A percentile compares a stretch with the other conserved stretches of the same genome.
Conservation (phyloP, 1,140 invertebrate genomes). For the Zaprionus tsacasi region DNA sequence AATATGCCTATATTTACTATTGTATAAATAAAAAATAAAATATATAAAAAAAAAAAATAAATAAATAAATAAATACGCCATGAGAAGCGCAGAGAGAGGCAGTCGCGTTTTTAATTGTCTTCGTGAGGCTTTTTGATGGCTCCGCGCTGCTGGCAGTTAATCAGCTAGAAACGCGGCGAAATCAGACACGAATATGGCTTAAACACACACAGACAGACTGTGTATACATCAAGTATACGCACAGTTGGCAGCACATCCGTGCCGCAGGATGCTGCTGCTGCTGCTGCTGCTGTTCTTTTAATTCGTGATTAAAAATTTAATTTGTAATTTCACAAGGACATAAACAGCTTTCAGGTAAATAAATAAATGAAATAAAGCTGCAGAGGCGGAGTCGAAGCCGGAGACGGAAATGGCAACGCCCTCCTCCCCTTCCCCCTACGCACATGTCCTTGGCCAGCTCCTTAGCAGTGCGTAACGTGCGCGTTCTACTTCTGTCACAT, state of each 20-base stretch:
- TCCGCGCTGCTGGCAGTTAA: constrained; percentile 56
- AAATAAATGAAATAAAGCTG: constrained; percentile 80
- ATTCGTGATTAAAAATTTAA: constrained; percentile 77
- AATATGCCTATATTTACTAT: not conserved
- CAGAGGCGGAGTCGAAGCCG: not conserved
- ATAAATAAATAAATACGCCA: too few relatives aligned
- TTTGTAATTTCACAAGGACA: constrained; percentile 76
- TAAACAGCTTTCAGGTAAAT: constrained; percentile 78
- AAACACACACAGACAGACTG: constrained; percentile 3
- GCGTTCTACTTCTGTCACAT: constrained; percentile 44
- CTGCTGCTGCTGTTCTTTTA: constrained; percentile 57
- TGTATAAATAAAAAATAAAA: too few relatives aligned
- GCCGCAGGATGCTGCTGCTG: constrained; percentile 18
- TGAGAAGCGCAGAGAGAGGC: not conserved
- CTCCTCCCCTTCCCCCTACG: not conserved
- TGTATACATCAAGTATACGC: not conserved
- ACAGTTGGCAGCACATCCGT: constrained; percentile 21
- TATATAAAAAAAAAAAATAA: too few relatives aligned
- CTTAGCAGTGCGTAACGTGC: constrained; percentile 42
- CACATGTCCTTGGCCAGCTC: constrained; percentile 65
- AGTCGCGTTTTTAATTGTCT: constrained; percentile 26
- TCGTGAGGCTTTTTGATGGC: constrained; percentile 2
- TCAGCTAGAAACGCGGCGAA: constrained; percentile 69
- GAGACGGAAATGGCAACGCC: not conserved
- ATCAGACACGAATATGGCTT: constrained; percentile 39